phyloP scores from a whole-genome alignment of 2,113 vertebrate species.

The Anguilla japonica region DNA sequence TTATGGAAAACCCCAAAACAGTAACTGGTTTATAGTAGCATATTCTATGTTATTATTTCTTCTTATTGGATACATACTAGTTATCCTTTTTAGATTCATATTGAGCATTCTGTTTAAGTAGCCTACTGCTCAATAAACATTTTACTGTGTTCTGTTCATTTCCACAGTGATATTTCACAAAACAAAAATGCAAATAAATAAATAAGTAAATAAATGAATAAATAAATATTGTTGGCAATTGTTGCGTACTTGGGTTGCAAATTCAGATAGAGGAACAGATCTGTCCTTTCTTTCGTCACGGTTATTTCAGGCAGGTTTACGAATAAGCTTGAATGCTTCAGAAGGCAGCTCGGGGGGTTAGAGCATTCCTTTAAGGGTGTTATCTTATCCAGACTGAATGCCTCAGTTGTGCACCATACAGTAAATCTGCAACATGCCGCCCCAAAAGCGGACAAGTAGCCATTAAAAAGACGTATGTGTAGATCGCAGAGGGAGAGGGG shows the following conservation, averaged over 20 bases:
- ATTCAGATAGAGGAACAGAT: not conserved
- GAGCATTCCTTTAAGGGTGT: not conserved
- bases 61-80: no score
- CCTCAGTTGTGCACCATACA: constrained; percentile 29
- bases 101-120: no score
- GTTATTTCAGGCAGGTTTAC: no score
- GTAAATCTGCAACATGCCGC: constrained; percentile 19
- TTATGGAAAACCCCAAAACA: not conserved
- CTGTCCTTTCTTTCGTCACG: no score
- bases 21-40: not conserved
- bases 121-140: no score
- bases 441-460: constrained; percentile 1
- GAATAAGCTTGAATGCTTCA: not conserved
- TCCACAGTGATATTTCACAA: no score
- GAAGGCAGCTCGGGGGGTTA: not conserved
- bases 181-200: no score
- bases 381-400: constrained; percentile 25
- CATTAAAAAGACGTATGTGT: constrained; percentile 21
- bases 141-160: no score
- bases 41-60: no score
- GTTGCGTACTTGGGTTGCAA: not conserved
- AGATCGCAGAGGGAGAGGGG: not conserved
- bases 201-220: no score
- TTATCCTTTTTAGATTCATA: no score
- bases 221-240: no score